Conservation (phyloP, 1,140 invertebrate species). For the Frieseomelitta varia region DNA sequence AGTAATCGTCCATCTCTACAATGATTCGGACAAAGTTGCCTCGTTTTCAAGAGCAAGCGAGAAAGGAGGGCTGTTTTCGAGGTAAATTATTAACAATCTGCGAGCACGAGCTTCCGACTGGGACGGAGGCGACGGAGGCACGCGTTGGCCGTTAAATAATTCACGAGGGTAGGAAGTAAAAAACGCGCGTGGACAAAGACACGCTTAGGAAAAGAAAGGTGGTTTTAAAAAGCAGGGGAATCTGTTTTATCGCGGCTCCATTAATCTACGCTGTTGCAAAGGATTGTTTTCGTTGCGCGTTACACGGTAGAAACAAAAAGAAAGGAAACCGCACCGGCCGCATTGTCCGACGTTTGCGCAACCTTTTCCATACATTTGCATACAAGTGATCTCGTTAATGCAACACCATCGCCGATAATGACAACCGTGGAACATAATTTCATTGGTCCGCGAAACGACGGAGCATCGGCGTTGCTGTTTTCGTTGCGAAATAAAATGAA, state of each 20-base stretch:
- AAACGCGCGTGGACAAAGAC: background rate
- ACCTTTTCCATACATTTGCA: slow-evolving; percentile 33
- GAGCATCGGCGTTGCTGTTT: slow-evolving; percentile 43
- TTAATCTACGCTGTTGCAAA: slow-evolving; percentile 13
- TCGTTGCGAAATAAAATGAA: slow-evolving; percentile 48
- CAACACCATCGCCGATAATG: slow-evolving; percentile 51
- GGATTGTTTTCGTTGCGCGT: slow-evolving; percentile 9
- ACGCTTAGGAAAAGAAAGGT: background rate
- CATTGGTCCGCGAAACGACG: slow-evolving; percentile 40
- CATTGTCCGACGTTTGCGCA: slow-evolving; percentile 6
- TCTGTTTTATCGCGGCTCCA: background rate
- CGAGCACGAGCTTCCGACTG: accelerated
- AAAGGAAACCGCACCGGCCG: background rate
- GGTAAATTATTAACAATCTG: background rate
- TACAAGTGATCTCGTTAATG: slow-evolving; percentile 51
- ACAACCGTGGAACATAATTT: slow-evolving; percentile 43
- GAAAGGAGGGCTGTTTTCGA: background rate
- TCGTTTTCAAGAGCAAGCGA: no score
- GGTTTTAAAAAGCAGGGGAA: background rate
- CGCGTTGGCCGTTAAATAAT: slow-evolving; percentile 3
- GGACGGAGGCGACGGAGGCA: background rate
- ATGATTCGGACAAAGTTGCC: no score
- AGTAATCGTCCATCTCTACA: no score
- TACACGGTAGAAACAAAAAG: background rate
- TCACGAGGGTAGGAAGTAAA: background rate